A percentile compares a stretch with the other conserved stretches of the same genome.
Conservation (phyloP, 2,113 vertebrate species). For the Xiphophorus hellerii region DNA sequence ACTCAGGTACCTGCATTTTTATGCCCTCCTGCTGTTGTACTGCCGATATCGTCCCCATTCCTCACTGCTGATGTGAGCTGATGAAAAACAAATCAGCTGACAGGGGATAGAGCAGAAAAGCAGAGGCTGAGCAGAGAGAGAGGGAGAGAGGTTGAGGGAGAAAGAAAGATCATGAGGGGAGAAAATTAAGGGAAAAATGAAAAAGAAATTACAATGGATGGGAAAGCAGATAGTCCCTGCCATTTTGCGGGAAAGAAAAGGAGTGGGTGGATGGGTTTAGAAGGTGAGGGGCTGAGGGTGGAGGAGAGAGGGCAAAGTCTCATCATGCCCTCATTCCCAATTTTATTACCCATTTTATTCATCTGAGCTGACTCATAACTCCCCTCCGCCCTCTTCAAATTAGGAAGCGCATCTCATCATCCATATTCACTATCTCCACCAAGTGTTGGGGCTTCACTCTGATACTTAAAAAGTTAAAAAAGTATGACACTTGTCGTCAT, state of each 20-base stretch:
- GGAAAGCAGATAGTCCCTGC: constrained; percentile 13
- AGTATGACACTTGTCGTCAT: constrained; percentile 35
- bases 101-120: not conserved
- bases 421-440: constrained; percentile 18
- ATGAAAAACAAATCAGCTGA: constrained; percentile 22
- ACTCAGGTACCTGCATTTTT: constrained; percentile 31
- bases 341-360: constrained; percentile 64
- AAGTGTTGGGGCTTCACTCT: constrained; percentile 21
- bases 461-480: constrained; percentile 40
- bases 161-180: not conserved
- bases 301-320: constrained; percentile 15
- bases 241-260: constrained; percentile 28
- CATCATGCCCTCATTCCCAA: constrained; percentile 28
- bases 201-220: constrained; percentile 6
- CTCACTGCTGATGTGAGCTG: constrained; percentile 52
- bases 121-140: constrained; percentile 6
- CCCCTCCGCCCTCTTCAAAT: constrained; percentile 29
- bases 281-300: constrained; percentile 14
- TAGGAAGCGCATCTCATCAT: constrained; percentile 38
- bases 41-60: constrained; percentile 43
- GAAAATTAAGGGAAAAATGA: constrained; percentile 32
- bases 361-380: constrained; percentile 34
- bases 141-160: not conserved
- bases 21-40: constrained; percentile 23
- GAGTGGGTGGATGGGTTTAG: constrained; percentile 43